Conservation (phyloP, 1,140 invertebrate species). For the Drosophila triauraria region DNA sequence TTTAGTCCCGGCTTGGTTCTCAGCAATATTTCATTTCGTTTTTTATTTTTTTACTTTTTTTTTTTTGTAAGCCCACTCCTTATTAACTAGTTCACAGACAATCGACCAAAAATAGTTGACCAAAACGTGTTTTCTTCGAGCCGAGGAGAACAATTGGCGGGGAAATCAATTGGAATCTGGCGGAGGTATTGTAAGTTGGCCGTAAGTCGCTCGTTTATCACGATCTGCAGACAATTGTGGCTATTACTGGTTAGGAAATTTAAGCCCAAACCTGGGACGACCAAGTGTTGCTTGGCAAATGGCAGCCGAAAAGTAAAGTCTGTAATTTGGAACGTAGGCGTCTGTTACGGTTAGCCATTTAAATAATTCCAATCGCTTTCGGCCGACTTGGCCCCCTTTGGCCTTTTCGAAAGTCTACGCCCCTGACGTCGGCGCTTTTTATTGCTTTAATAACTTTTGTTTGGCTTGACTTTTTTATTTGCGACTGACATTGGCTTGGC, state of each 20-base stretch:
- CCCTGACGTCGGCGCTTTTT: constrained; percentile 22
- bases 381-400: constrained; percentile 46
- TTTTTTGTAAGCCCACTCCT: constrained; percentile 16
- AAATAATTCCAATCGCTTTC: constrained; percentile 50
- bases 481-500: constrained; percentile 47
- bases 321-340: constrained; percentile 62
- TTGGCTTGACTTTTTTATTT: constrained; percentile 33
- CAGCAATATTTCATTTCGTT: constrained; percentile 23
- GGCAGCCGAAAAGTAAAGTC: constrained; percentile 42
- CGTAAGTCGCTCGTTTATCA: constrained; percentile 65
- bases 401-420: constrained; percentile 69
- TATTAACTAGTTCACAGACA: constrained; percentile 58
- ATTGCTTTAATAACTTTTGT: constrained; percentile 52
- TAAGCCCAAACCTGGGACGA: constrained; percentile 22
- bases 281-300: constrained; percentile 49
- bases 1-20: constrained; percentile 14
- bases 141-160: constrained; percentile 63
- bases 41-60: background rate
- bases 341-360: constrained; percentile 54
- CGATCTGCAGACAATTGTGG: constrained; percentile 71
- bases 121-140: constrained; percentile 71
- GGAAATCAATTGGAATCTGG: constrained; percentile 61
- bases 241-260: constrained; percentile 58
- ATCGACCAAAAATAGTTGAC: constrained; percentile 46
- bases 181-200: constrained; percentile 28